These are phyloP conservation scores for Tholera decimalis DNA, from an alignment of 2,888 invertebrate species.

Conservation along the genomic window DNA sequence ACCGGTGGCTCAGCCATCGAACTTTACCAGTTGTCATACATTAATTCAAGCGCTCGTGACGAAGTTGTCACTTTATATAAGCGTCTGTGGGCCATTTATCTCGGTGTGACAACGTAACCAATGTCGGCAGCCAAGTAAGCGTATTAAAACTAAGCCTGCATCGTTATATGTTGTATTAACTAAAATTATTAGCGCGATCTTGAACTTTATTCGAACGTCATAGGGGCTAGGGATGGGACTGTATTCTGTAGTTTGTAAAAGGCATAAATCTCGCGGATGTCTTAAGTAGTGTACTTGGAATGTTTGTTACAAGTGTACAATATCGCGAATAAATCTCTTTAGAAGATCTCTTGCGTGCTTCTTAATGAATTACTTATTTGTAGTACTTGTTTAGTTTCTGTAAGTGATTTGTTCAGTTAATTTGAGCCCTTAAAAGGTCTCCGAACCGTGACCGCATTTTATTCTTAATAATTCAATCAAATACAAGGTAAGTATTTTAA, in stretches of 20 bases:
- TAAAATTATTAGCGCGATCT: slow-evolving; percentile 57
- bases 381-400: slow-evolving; percentile 22
- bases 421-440: slow-evolving; percentile 47
- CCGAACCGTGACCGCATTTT: slow-evolving; percentile 50
- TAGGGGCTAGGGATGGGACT: slow-evolving; percentile 61
- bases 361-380: slow-evolving; percentile 53
- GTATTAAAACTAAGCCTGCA: slow-evolving; percentile 78
- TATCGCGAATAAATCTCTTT: slow-evolving; percentile 70
- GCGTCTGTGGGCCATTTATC: slow-evolving; percentile 82
- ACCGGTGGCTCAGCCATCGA: slow-evolving; percentile 59
- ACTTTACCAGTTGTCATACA: slow-evolving; percentile 65
- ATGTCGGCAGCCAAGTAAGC: slow-evolving; percentile 80
- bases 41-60: slow-evolving; percentile 75
- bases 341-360: slow-evolving; percentile 53
- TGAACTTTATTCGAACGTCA: slow-evolving; percentile 64
- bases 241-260: slow-evolving; percentile 68
- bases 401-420: slow-evolving; percentile 42
- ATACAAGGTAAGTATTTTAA: slow-evolving; percentile 44
- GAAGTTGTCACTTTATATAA: slow-evolving; percentile 82
- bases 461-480: slow-evolving; percentile 53
- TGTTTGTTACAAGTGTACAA: slow-evolving; percentile 73
- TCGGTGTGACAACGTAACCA: slow-evolving; percentile 82
- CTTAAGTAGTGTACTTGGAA: slow-evolving; percentile 76
- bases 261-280: slow-evolving; percentile 77
- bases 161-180: slow-evolving; percentile 68